Evolutionary conservation across 1,140 invertebrate species (phyloP), one percentile per base, ranked within the genome.

Genomic region (Drosophila kurseongensis): DNA sequence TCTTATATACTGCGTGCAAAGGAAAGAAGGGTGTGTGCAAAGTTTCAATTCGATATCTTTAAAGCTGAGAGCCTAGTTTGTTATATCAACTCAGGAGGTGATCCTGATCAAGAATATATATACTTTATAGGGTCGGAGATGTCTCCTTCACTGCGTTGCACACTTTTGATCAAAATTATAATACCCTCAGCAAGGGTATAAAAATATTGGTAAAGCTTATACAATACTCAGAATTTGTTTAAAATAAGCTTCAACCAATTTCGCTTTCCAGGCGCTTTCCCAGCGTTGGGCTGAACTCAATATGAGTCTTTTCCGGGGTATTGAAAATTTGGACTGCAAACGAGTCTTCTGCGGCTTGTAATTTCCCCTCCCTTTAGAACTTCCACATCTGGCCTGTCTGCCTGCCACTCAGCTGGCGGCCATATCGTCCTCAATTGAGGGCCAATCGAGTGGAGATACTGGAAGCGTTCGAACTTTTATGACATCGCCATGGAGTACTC

Each of bases 381-480:
- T 12, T 2, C 12, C 44, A 18, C 18, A 45, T n/a, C 23, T 14
- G 42, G 36, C 32, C 14, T 38, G 41, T 18, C 27, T 40, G 32
- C 23, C 56, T 67, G 57, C 50, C 42, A 56, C 50, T 57, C 50
- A 23, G 63, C 63, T 48, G 44, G 50, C 42, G 67, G 67, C 50
- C 42, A 56, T 48, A 38, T 36, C 57, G 29, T 40, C 27, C 51
- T 47, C 38, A 42, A 72, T 73, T 35, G 71, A 45, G 59, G 55
- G 71, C 27, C 69, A 61, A 72, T 75, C 44, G 52, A 75, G 54
- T 50, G 58, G 72, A 48, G 59, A 55, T 54, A 62, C 61, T 66
- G 60, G 27, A 42, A 16, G 50, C 16, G 2, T 29, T 41, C 14
- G 27, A 50, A 75, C 72, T 76, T 75, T 76, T 58, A 67, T 50